Evolutionary conservation across 2,113 vertebrate species (phyloP).

Genomic region (Caretta caretta): DNA sequence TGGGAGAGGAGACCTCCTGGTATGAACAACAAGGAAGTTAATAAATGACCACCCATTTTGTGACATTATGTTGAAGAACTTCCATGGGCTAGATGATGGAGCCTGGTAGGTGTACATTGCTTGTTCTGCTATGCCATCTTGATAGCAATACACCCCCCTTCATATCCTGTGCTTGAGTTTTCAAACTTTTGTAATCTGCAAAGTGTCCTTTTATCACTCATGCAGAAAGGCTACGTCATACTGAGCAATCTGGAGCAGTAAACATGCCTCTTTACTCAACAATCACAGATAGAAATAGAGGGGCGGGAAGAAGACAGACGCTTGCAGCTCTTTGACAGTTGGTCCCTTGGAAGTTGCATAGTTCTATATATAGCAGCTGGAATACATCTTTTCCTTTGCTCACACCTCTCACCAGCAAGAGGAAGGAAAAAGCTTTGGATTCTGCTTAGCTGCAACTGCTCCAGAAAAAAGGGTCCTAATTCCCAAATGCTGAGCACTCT

Average conservation of each 20-base stretch:
- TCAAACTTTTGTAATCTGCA: background rate
- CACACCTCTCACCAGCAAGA: constrained; percentile 51
- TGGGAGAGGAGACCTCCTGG: background rate
- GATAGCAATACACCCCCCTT: background rate
- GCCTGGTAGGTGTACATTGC: background rate
- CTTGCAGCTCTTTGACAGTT: constrained; percentile 32
- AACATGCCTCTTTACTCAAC: background rate
- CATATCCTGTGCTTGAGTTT: background rate
- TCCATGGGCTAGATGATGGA: background rate
- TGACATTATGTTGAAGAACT: background rate
- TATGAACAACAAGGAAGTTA: rapidly evolving
- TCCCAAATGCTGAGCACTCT: background rate
- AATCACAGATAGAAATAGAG: constrained; percentile 15
- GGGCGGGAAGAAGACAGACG: background rate
- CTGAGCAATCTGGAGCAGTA: background rate
- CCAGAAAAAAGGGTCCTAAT: background rate
- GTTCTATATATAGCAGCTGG: constrained; percentile 51
- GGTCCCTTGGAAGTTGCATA: constrained; percentile 38
- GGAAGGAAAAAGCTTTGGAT: background rate
- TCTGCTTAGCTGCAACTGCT: background rate
- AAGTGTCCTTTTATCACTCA: background rate
- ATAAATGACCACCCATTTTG: background rate
- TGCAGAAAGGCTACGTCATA: background rate
- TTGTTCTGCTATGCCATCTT: background rate
- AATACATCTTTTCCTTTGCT: constrained; percentile 35